Base-by-base conservation (phyloP, 2,797 vertebrate species). In the Muscicapa comitata region DNA sequence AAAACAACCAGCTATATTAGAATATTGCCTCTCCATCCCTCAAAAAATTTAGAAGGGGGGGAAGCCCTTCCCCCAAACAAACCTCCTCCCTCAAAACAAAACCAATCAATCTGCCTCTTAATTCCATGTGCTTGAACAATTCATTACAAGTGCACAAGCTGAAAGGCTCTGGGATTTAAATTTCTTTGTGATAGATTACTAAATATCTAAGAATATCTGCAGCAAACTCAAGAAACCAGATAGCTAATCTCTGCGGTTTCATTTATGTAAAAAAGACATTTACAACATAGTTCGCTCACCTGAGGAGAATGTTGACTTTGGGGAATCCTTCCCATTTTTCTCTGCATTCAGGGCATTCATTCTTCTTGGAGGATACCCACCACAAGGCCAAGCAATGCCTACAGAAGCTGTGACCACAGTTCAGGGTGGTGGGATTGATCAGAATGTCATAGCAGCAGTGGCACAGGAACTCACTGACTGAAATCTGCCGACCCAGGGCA, bases 391-490 rank as follows among this genome's bases (percentile, higher is more conserved):
- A 97, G 95, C 99, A 99, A 89, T 99, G 99, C 43, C 99, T 98
- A 82, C 99, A 99, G 97, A 99, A 99, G 96, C 98, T 99, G 47
- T 99, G 99, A 23, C 99, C 99, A 10, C 99, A 99, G 97, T 98
- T 99, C 94, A 99, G 92, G 23, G 99, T 99, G 93, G 99, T 99
- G 85, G 99, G 99, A 80, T 99, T 98, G 68, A 99, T 97, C 66
- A 99, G 97, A 77, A 99, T 98, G 83, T 99, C 99, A 0, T 99
- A 99, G 94, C 99, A 99, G 96, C 99, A 99, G 94, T 99, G 99
- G 92, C 99, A 99, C 2, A 98, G 98, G 95, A 99, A 99, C 80
- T 99, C 99, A 8, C 97, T 97, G 25, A 98, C 98, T 0, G 98
- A 99, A 84, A 99, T 97, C 88, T 38, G 96, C 55, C 65, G 95